Base-by-base conservation (phyloP, 2,113 vertebrate genomes). In the Calyptommatus sinebrachiatus region DNA sequence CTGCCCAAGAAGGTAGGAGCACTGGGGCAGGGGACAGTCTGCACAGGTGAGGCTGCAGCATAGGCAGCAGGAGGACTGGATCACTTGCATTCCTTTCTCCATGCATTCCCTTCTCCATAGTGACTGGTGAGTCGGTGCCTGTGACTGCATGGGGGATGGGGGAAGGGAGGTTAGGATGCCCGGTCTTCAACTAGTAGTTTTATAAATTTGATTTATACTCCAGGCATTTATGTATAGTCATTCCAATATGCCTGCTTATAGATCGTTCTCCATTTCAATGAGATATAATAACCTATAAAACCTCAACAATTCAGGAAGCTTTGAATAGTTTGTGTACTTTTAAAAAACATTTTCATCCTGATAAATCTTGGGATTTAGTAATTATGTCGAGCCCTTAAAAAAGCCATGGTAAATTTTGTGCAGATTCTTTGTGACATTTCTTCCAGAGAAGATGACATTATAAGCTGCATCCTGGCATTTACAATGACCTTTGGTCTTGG, bases 401-500 rank as follows among this genome's bases (percentile, higher is more conserved):
- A 72, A 29, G 53, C 8, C 21, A 71, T 18, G 12, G 10, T 63
- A 71, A 46, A 24, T 62, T 79, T 46, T 71, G 20, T n/a, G 18
- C 21, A 71, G 48, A 50, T 21, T 5, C 57, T 70, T 48, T 63
- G 4, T 71, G n/a, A 60, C 35, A 71, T 71, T 79, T 79, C 57
- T 79, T 71, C 7, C 28, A 29, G 45, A 20, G 28, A 66, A 48
- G 41, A 66, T 66, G 62, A 28, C 41, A 48, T 29, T n/a, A 65
- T 76, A 76, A 76, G 46, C 16, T 29, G 20, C 46, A 63, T n/a
- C 20, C 20, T 79, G 57, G n/a, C 24, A 48, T 71, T 63, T 71
- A 46, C 60, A 71, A 29, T 71, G 31, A 46, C 77, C n/a, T 79
- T 79, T 79, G 62, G 26, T 79, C 41, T 71, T 62, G n/a, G 57